Evolutionary conservation across 2,797 vertebrate species (phyloP).

Genomic region (Australoheros facetus): DNA sequence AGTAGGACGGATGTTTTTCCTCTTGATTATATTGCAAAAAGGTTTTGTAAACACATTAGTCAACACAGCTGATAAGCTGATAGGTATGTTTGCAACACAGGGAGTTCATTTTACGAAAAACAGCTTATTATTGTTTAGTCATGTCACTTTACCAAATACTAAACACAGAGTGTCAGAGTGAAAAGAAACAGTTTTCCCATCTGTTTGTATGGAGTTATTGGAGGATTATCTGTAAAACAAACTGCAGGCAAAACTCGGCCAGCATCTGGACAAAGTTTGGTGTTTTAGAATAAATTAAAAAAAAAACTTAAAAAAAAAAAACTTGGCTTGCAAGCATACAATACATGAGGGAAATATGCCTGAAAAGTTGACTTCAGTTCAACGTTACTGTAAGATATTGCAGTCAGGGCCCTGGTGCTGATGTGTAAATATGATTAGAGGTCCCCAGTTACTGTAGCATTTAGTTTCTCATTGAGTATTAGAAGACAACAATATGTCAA

Average conservation of each 20-base stretch:
- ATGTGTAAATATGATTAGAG: conserved; percentile 26
- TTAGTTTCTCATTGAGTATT: not conserved
- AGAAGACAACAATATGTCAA: conserved; percentile 23
- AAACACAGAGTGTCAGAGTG: not conserved
- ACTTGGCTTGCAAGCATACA: not conserved
- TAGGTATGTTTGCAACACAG: not conserved
- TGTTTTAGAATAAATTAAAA: not conserved
- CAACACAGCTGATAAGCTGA: not conserved
- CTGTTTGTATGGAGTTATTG: not conserved
- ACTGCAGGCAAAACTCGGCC: not conserved
- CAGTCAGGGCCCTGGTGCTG: not conserved
- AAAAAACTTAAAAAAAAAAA: not conserved
- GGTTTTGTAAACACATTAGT: conserved; percentile 1
- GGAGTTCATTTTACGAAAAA: not conserved
- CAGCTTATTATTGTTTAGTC: not conserved
- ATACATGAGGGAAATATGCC: not conserved
- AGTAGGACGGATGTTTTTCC: not conserved
- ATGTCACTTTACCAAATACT: not conserved
- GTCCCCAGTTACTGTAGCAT: conserved; percentile 10
- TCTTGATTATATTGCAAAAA: not conserved
- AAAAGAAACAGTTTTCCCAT: not conserved
- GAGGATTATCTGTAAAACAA: not conserved
- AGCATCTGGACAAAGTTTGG: not conserved
- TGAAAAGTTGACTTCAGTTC: not conserved
- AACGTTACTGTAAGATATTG: conserved; percentile 4